Evolutionary conservation across 2,888 invertebrate genomes (phyloP), one percentile per base, ranked within the genome.

Genomic region (Apoda limacodes): DNA sequence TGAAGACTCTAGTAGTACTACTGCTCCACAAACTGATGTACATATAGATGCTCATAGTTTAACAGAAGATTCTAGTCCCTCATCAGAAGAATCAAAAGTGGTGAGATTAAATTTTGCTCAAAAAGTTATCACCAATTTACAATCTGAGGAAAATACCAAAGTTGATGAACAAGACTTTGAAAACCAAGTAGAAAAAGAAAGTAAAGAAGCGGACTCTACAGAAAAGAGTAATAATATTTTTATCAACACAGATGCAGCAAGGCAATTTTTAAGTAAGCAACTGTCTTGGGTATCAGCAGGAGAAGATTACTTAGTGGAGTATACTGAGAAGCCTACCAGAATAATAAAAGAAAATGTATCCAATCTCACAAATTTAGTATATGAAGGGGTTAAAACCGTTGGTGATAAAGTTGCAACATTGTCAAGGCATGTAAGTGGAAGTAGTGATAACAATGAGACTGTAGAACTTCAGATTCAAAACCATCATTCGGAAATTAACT

Each of bases 221-320:
- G 74, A 76, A 29, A 83, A 83, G 50, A 67, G 81, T 34, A 88
- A 87, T 50, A 86, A 87, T 48, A 86, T 88, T 49, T 88, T 90
- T 55, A 85, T 90, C n/a, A 89, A 90, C 55, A 88, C 89, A 14
- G 88, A 88, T 69, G 88, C 89, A 25, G 90, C 91, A 3, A 83
- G 86, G 48, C 89, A 91, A 48, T 92, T 89, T 65, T 63, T 92
- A 28, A 88, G 88, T 10, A 82, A 86, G 45, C 91, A 91, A 50
- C 67, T 90, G 11, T 88, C 88, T 2, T 88, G 88, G 86, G 88
- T 89, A 29, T 87, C 88, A 6, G 78, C 83, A 5, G 86, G 87
- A 25, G 89, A 89, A 56, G 88, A 88, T 50, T 83, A 86, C 48
- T 60, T 87, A 27, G 83, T 85, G 12, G 88, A 88, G 52, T 86